Percentiles rank a stretch among this genome's conserved stretches.
Evolutionary conservation across 2,113 vertebrate species (phyloP).

Genomic region (Illadopsis cleaveri): DNA sequence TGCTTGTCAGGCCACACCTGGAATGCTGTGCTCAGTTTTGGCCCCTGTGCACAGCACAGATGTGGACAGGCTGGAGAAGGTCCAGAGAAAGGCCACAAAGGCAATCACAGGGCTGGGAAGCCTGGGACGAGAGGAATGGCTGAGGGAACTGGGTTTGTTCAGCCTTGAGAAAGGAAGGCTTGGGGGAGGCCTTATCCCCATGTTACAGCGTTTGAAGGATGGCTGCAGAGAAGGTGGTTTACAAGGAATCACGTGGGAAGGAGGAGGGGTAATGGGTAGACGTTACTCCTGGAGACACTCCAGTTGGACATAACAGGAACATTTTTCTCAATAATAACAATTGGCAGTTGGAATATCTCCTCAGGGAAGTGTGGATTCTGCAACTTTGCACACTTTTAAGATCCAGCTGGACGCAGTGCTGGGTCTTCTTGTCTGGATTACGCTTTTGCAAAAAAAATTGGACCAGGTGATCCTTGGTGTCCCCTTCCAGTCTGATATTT

Average conservation of each 20-base stretch:
- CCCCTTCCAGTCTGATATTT: not conserved
- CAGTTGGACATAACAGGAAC: not conserved
- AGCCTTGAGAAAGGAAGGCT: not conserved
- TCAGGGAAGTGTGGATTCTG: not conserved
- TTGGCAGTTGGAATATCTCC: not conserved
- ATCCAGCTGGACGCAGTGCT: not conserved
- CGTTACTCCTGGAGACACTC: not conserved
- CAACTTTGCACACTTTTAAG: not conserved
- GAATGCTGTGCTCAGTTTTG: not conserved
- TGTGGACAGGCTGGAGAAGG: not conserved
- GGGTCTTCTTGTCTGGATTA: not conserved
- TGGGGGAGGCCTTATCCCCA: not conserved
- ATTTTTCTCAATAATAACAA: not conserved
- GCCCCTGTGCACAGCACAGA: not conserved
- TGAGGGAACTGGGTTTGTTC: not conserved
- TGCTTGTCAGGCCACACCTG: not conserved
- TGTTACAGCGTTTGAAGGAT: not conserved
- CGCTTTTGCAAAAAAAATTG: not conserved
- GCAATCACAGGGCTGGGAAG: not conserved
- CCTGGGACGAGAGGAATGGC: not conserved
- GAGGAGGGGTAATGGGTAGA: not conserved
- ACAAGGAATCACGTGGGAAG: not conserved
- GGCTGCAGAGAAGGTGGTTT: not conserved
- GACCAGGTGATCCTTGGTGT: not conserved
- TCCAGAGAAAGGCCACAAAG: not conserved